Conservation (phyloP, 2,888 invertebrate species). For the Schrankia costaestrigalis region DNA sequence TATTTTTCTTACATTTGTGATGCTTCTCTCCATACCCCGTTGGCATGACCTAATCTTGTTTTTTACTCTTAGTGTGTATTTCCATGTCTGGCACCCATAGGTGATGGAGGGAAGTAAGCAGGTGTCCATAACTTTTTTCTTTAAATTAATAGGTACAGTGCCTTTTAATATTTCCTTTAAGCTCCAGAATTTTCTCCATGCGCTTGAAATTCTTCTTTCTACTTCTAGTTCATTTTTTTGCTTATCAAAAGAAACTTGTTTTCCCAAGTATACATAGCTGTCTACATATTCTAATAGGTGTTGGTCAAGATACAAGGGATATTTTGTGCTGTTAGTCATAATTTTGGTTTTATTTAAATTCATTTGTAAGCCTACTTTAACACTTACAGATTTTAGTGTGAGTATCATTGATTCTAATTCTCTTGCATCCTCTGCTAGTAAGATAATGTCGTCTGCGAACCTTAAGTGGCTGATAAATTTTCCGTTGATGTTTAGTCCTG, state of each 20-base stretch:
- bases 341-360: no score
- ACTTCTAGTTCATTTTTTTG: conserved; percentile 1
- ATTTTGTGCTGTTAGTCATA: no score
- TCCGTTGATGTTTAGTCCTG: conserved; percentile 1
- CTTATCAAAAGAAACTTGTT: no score
- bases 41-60: not conserved
- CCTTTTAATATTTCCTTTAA: not conserved
- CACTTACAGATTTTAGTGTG: not conserved
- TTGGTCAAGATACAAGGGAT: not conserved
- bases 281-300: not conserved
- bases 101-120: not conserved
- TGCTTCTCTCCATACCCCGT: no score
- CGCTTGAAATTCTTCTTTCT: not conserved
- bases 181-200: conserved; percentile 2
- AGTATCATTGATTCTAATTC: not conserved
- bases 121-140: not conserved
- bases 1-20: conserved; percentile 2
- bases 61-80: conserved; percentile 1
- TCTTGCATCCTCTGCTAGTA: not conserved
- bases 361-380: no score
- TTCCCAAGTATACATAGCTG: no score
- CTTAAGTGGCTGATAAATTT: not conserved
- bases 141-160: not conserved
- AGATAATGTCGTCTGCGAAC: not conserved
- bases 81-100: conserved; percentile 4